Evolutionary conservation across 2,888 invertebrate species (phyloP).

Genomic region (Bellardia pandia): DNA sequence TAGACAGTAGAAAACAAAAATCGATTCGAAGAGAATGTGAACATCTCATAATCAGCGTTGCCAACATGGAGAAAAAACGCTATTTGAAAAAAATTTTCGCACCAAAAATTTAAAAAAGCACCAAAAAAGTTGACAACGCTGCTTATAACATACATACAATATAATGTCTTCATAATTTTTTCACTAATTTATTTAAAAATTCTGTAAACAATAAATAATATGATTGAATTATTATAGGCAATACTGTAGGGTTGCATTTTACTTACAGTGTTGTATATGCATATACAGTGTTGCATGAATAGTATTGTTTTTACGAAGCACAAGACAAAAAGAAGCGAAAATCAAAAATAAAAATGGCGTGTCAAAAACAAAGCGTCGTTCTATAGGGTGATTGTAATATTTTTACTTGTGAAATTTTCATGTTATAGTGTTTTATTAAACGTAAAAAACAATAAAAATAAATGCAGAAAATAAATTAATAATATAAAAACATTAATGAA

Average conservation of each 20-base stretch:
- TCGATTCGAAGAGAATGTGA: too few relatives aligned
- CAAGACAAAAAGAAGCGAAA: constrained; percentile 63
- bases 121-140: too few relatives aligned
- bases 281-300: constrained; percentile 3
- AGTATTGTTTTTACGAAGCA: constrained; percentile 62
- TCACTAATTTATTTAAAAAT: too few relatives aligned
- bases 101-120: too few relatives aligned
- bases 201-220: too few relatives aligned
- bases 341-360: constrained; percentile 79
- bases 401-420: constrained; percentile 74
- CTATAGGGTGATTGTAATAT: constrained; percentile 78
- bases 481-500: constrained; percentile 26
- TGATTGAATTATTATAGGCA: too few relatives aligned
- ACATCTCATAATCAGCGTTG: too few relatives aligned
- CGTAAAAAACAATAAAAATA: constrained; percentile 45
- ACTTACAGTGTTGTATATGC: constrained; percentile 14
- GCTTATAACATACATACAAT: too few relatives aligned
- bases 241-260: neutral
- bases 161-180: too few relatives aligned
- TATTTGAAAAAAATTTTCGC: too few relatives aligned
- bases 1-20: too few relatives aligned
- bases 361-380: constrained; percentile 82
- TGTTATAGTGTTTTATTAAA: constrained; percentile 66
- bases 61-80: too few relatives aligned
- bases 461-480: constrained; percentile 27